Base-by-base conservation (phyloP, 2,888 invertebrate genomes). In the Taenaris catops region DNA sequence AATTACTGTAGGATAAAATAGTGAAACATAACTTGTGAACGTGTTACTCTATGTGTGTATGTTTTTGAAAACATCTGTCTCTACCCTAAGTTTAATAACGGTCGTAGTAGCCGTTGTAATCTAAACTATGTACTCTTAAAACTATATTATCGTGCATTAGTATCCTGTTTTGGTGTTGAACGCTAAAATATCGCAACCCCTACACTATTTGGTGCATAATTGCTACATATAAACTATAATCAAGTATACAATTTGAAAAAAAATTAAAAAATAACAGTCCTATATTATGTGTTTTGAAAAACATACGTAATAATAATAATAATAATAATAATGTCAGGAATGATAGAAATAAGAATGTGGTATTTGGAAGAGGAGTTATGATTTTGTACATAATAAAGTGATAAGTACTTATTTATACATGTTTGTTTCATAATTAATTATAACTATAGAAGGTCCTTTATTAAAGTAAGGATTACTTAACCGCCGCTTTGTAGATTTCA, bases 91-190 rank as follows among this genome's bases (percentile, higher is more conserved):
- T n/a, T n/a, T n/a, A n/a, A n/a, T n/a, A n/a, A n/a, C n/a, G n/a
- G n/a, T n/a, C n/a, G n/a, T 21, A 41, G 33, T 29, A 17, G 6
- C 10, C 20, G 20, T 25, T 23, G 20, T 37, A 28, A 33, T 18
- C 31, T 38, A 42, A 25, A 25, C 38, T 42, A 41, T 17, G 16
- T 53, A n/a, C 53, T 47, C 60, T 58, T 56, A 48, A 47, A 42
- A 45, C 58, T 65, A 65, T 62, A 25, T 24, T 25, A 53, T 61
- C 74, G 75, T 75, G 75, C 75, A 72, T 63, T 46, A 52, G 51
- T 48, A 42, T 38, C 12, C 14, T 34, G 12, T 12, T 29, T 21
- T 33, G 16, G 20, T 29, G 26, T 20, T 38, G 38, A 41, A 39
- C 26, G 21, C 39, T 41, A 44, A 29, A 33, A 9, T 38, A 23